A percentile compares a stretch with the other conserved stretches of the same genome.
These are phyloP conservation scores for Incurvaria masculella DNA, from an alignment of 2,888 invertebrate species.

Conservation along the genomic window DNA sequence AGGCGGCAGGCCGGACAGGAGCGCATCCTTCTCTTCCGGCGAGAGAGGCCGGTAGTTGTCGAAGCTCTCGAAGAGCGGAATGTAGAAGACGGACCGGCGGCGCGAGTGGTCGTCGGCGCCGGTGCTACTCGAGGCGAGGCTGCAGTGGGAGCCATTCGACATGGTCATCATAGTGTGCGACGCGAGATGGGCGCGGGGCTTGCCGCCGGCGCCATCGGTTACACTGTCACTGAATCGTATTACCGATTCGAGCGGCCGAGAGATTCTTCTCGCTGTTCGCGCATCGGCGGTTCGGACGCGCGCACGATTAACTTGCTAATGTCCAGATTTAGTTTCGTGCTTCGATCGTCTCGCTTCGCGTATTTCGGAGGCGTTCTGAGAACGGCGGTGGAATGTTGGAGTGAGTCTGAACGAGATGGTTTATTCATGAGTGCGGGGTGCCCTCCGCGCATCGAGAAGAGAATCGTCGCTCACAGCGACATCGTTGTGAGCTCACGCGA, in stretches of 20 bases:
- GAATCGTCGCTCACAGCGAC: neutral
- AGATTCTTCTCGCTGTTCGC: slow-evolving; percentile 32
- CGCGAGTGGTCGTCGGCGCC: slow-evolving; percentile 51
- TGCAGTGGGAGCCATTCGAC: slow-evolving; percentile 27
- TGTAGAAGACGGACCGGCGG: slow-evolving; percentile 73
- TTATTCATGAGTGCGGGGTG: neutral
- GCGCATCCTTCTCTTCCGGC: slow-evolving; percentile 43
- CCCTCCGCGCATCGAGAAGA: neutral
- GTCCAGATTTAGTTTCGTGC: too few species aligned
- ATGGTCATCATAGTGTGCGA: slow-evolving; percentile 26
- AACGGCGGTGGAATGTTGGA: neutral
- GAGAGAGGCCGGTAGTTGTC: slow-evolving; percentile 56
- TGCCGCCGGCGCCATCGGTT: slow-evolving; percentile 33
- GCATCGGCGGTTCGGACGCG: slow-evolving; percentile 18
- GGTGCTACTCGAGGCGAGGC: slow-evolving; percentile 32
- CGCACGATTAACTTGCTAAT: neutral
- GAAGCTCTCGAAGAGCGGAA: slow-evolving; percentile 63
- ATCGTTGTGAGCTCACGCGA: neutral
- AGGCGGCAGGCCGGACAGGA: slow-evolving; percentile 36
- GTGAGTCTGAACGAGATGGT: neutral
- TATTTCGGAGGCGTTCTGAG: neutral
- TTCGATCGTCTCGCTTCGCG: neutral
- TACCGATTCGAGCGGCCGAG: slow-evolving; percentile 27
- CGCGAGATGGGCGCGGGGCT: slow-evolving; percentile 34
- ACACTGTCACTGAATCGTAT: slow-evolving; percentile 32